Evolutionary conservation across 2,888 invertebrate genomes (phyloP), one percentile per base, ranked within the genome.

Genomic region (Agrotis clavis): DNA sequence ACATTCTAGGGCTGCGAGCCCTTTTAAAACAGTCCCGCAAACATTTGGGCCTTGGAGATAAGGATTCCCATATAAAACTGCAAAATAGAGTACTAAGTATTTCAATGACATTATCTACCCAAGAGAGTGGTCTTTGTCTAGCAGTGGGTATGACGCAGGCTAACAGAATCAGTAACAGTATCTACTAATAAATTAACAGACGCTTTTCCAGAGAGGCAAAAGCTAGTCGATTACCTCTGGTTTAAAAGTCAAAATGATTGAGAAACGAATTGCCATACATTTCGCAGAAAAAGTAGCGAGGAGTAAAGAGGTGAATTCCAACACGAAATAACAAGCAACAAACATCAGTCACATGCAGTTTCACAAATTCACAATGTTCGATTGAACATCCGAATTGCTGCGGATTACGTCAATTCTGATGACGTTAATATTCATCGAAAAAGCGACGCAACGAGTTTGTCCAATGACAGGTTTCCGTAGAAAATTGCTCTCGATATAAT

Each of bases 401-500:
- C 25, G 54, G 50, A 54, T 73, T 47, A 63, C 65, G 61, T 74
- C 68, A 83, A 47, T 62, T 64, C 35, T 64, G 72, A 72, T 82
- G 79, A 84, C 79, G 72, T 79, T 79, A 76, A 82, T 85, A 84
- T 86, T 81, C 74, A 51, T 64, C 54, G 77, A 53, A 64, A 74
- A 68, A 60, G 71, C 62, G 78, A 80, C 80, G 67, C 67, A 77
- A 74, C 66, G 68, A 66, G 51, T 75, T 79, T 72, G 74, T 79
- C 71, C 78, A 82, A 81, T 84, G 84, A 79, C 84, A 86, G 82
- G 79, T 77, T 84, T 84, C 79, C 59, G 66, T 68, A 74, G 66
- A 68, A 87, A 86, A 85, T 87, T 86, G 84, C 79, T 81, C 41
- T 72, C 79, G 65, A 79, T 87, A 87, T 81, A 82, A 82, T 77